phyloP scores from a whole-genome alignment of 2,113 vertebrate genomes.

The Heterocephalus glaber region DNA sequence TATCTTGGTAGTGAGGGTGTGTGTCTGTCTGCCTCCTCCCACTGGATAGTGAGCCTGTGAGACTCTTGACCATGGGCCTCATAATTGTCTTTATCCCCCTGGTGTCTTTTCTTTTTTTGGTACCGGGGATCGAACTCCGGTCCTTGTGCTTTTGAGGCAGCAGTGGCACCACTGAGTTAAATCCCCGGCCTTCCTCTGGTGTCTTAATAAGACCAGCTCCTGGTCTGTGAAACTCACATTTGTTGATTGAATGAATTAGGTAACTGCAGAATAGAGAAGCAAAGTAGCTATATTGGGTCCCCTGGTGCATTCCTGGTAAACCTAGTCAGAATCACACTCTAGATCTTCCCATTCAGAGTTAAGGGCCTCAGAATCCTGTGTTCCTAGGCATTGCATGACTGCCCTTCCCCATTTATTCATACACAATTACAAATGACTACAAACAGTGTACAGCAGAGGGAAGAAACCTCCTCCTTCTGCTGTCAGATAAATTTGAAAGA shows the following conservation, averaged over 20 bases:
- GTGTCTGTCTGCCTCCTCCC: neutral
- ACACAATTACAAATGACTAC: constrained; percentile 39
- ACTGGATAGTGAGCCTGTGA: neutral
- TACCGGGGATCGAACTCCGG: too few relatives aligned
- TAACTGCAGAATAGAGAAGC: neutral
- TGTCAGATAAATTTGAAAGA: constrained; percentile 76
- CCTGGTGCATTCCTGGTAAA: neutral
- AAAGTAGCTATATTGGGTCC: neutral
- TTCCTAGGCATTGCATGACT: neutral
- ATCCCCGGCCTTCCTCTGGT: too few relatives aligned
- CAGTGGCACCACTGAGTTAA: too few relatives aligned
- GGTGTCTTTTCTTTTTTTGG: too few relatives aligned
- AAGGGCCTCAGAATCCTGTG: neutral
- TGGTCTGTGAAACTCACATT: neutral
- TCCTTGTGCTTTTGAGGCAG: too few relatives aligned
- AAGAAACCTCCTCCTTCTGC: constrained; percentile 74
- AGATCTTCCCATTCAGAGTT: neutral
- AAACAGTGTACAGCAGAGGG: constrained; percentile 49
- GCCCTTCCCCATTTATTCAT: neutral
- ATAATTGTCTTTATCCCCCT: neutral
- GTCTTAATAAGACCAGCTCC: neutral
- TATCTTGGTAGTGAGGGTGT: neutral
- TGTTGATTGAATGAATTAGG: neutral
- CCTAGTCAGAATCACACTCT: neutral
- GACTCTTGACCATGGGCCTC: neutral